A percentile compares a stretch with the other conserved stretches of the same genome.
phyloP scores from a whole-genome alignment of 2,113 vertebrate species.

The Archilochus colubris region DNA sequence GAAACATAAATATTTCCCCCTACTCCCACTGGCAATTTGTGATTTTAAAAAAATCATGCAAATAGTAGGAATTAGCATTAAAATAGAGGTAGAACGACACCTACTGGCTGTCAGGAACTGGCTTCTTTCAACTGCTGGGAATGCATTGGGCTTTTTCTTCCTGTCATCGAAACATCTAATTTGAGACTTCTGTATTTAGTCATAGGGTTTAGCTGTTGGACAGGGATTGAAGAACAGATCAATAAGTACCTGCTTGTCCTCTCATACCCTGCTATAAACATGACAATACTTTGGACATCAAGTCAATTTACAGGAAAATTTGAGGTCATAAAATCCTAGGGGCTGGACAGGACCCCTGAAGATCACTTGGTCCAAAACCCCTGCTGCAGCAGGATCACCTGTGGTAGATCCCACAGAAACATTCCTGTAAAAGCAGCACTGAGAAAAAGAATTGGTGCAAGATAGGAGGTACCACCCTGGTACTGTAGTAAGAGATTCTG shows the following conservation, averaged over 20 bases:
- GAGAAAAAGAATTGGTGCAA: neutral
- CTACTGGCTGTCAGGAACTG: slow-evolving; percentile 66
- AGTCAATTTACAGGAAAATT: too few species aligned
- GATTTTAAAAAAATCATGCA: slow-evolving; percentile 25
- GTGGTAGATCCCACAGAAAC: too few species aligned
- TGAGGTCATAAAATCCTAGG: too few species aligned
- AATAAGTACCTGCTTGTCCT: neutral
- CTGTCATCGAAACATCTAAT: slow-evolving; percentile 9
- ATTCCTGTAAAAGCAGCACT: neutral
- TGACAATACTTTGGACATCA: too few species aligned
- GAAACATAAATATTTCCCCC: slow-evolving; percentile 33
- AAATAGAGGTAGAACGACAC: slow-evolving; percentile 75
- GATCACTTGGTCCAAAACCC: too few species aligned
- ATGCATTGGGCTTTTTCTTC: neutral
- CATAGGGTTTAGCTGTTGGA: neutral
- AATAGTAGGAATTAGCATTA: slow-evolving; percentile 9
- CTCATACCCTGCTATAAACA: too few species aligned
- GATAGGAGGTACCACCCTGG: neutral
- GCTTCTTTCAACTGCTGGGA: neutral
- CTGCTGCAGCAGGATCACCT: too few species aligned
- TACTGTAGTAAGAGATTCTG: neutral
- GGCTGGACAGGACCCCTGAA: too few species aligned
- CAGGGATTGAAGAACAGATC: neutral
- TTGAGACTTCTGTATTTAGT: neutral
- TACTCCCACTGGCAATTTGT: neutral